phyloP scores from a whole-genome alignment of 2,888 invertebrate species.

The Carpatolechia fugitivella region DNA sequence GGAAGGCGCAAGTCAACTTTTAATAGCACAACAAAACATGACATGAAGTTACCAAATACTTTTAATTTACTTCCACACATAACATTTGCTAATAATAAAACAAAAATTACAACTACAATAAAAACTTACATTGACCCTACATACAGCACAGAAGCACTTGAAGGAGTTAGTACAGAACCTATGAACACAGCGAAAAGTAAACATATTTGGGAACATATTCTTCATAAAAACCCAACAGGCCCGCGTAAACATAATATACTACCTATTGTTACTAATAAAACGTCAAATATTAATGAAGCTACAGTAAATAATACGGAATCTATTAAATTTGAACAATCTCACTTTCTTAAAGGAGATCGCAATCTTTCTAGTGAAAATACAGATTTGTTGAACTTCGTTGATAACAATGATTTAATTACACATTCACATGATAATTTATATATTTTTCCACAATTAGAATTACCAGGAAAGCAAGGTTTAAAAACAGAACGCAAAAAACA shows the following conservation, averaged over 20 bases:
- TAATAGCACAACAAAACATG: no score
- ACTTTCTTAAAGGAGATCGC: no score
- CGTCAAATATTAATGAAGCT: background rate
- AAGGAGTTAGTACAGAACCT: background rate
- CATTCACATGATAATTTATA: no score
- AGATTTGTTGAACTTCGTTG: no score
- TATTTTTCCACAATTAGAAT: no score
- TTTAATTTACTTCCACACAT: background rate
- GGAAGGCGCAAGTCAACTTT: no score
- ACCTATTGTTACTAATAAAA: background rate
- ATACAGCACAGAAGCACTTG: background rate
- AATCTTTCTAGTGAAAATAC: no score
- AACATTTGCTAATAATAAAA: background rate
- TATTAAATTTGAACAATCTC: no score
- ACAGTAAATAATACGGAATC: no score
- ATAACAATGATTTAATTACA: no score
- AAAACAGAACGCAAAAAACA: background rate
- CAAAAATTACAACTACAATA: background rate
- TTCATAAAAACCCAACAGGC: background rate
- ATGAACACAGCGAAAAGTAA: background rate
- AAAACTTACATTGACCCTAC: background rate
- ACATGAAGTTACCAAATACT: background rate
- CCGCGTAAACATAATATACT: background rate
- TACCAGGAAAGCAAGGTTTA: no score
- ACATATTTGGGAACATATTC: background rate